Evolutionary conservation across 2,113 vertebrate species (phyloP), one percentile per base, ranked within the genome.

Genomic region (Sceloporus tristichus): DNA sequence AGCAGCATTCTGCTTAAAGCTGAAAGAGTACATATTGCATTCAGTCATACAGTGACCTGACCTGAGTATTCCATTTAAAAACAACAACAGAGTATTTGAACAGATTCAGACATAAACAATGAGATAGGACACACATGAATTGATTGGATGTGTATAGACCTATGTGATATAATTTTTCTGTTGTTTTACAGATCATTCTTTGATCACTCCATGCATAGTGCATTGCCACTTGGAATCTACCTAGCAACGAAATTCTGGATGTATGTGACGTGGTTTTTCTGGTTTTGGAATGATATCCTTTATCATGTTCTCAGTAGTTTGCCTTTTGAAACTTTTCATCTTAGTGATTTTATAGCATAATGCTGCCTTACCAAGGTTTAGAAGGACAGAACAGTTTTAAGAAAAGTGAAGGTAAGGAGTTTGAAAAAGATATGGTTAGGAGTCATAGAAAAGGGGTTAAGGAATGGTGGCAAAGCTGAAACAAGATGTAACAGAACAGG

Each of bases 261-360:
- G 99, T 99, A 99, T 62, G 97, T 98, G 93, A 99, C 99, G 0
- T 99, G 99, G 99, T 99, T 99, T 96, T 99, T 98, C 95, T 99
- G 99, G 99, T 98, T 99, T 96, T 99, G 99, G 99, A 99, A 98
- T 90, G 98, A 99, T 99, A 99, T 99, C 99, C 98, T 99, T 99
- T 98, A 54, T 75, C 19, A 85, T 88, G 54, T 87, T 48, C 66
- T 34, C 6, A 80, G 10, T 38, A 62, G 14, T 85, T 59, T 75
- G 42, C 53, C 38, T 66, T 91, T 85, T 81, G 42, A 79, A 79
- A 23, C 53, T 68, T 79, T 8, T 59, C 16, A 13, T 90, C 38
- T 54, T 93, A 75, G 5, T 83, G 90, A 19, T 62, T 82, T 92
- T 87, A 84, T 29, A 9, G 56, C 68, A 34, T 23, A 27, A 56